Evolutionary conservation across 1,140 invertebrate species (phyloP), one percentile per base, ranked within the genome.

Genomic region (Ruditapes philippinarum): DNA sequence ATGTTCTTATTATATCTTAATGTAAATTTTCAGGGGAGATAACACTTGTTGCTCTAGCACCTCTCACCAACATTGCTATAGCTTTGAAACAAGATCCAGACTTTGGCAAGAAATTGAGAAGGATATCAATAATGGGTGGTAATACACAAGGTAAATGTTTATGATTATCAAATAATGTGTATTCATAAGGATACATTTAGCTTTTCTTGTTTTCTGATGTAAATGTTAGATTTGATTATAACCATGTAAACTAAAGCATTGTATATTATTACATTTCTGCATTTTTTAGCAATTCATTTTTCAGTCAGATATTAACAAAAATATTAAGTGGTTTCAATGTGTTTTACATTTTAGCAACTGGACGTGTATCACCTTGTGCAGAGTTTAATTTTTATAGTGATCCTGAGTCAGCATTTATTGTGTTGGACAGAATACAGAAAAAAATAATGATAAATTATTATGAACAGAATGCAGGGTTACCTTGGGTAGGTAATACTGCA

Each of bases 331-430:
- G n/a, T n/a, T n/a, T n/a, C n/a, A n/a, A 36, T 49, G 45, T 38
- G 28, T 82, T 62, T 3, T 82, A 42, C 12, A 85, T 91, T 93
- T 85, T 92, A 97, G 97, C 96, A 28, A 95, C 96, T 86, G 97
- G 98, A 7, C 97, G 98, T 94, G 95, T 96, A 22, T 97, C 97
- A 25, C 92, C 96, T 0, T 96, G 97, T 70, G 97, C 97, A 11
- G 98, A 98, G 95, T 98, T 98, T 93, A 98, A 98, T 95, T 98
- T 98, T 93, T 96, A 96, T 85, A 94, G 94, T n/a, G 98, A 98
- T 96, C 97, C 98, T 0, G 98, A 98, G 95, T 97, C 97, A 36
- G 98, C 97, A 0, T 96, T 97, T 45, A 97, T 99, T 19, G 98
- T 97, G n/a, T 97, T 99, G 9, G 98, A 98, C 94, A 98, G 98